Base-by-base conservation (phyloP, 2,113 vertebrate species). In the Tetrax tetrax region DNA sequence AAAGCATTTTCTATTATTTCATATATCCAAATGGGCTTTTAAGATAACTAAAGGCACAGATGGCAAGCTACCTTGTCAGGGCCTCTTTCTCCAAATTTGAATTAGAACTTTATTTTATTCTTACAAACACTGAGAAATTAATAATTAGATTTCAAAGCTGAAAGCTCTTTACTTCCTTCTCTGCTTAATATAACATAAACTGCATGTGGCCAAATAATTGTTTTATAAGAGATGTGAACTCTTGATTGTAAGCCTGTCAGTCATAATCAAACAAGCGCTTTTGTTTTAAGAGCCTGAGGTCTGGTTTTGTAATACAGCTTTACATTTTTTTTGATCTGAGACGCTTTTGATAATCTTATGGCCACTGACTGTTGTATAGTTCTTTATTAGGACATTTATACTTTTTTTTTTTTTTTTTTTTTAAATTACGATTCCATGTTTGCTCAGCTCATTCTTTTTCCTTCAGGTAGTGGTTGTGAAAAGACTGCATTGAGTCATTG, bases 81-180 rank as follows among this genome's bases (percentile, higher is more conserved):
- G 45, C 51, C 69, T 87, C 57, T 56, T 93, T 64, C 53, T 68
- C 16, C 70, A 93, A 74, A 50, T 83, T 61, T 45, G 51, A 96
- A 89, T 90, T 21, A 57, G 77, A 94, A 64, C 63, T 37, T 85
- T 72, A 45, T 93, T 94, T 96, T 87, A 83, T 84, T 89, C 53
- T 72, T 91, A 83, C 43, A 94, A 75, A 95, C 79, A 84, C 33
- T 18, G n/a, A 92, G 83, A 79, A 83, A 72, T 93, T 95, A 95
- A 82, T 94, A 93, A 91, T 96, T 84, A 90, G 76, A 43, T 93
- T 93, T 95, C 89, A 91, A 59, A 64, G 54, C 77, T 72, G n/a
- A 76, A 96, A 78, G 80, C 51, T 81, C 29, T 70, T 48, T 81
- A 45, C 72, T 97, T 97, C 78, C 57, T 88, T 74, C 71, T 50